These are phyloP conservation scores for Stegostoma tigrinum DNA, from an alignment of 2,113 vertebrate species.

Conservation along the genomic window DNA sequence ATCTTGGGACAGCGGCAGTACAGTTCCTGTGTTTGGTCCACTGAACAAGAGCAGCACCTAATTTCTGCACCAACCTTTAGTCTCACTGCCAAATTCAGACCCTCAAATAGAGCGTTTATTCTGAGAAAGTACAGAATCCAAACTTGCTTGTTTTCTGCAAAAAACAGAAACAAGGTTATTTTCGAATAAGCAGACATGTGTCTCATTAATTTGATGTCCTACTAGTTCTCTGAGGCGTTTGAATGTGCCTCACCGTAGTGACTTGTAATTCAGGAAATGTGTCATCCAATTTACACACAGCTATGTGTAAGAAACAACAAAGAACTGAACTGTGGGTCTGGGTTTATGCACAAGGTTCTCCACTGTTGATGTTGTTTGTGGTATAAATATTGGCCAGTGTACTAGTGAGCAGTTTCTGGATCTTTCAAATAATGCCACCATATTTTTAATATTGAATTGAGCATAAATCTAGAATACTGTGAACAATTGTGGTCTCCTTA, in stretches of 20 bases:
- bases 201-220: not conserved
- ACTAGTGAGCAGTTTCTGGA: not conserved
- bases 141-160: no score
- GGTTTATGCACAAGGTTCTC: no score
- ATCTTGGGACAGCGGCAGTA: no score
- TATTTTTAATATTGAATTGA: no score
- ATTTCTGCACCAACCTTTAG: no score
- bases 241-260: not conserved
- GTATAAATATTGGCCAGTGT: not conserved
- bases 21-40: no score
- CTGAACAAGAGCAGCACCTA: no score
- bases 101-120: not conserved
- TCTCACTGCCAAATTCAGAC: no score
- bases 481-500: no score
- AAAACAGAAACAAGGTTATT: not conserved
- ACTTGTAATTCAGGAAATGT: not conserved
- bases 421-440: no score
- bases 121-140: not conserved
- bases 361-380: not conserved
- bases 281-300: not conserved
- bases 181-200: not conserved
- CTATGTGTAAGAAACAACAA: not conserved
- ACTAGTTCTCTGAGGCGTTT: not conserved
- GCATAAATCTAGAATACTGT: no score
- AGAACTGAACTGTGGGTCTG: not conserved